Conservation (phyloP, 1,140 invertebrate genomes). For the Ruditapes philippinarum region DNA sequence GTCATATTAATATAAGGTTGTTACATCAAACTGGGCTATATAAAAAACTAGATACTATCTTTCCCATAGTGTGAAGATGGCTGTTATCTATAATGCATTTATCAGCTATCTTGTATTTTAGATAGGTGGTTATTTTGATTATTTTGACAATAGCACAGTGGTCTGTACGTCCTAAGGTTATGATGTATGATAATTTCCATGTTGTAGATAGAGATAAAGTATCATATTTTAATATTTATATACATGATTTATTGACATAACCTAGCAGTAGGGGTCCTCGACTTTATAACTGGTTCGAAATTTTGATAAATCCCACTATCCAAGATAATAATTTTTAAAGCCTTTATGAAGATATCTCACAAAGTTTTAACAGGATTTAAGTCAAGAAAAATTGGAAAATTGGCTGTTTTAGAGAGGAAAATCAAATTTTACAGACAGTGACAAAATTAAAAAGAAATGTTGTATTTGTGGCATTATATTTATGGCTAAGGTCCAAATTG, state of each 20-base stretch:
- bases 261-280: background rate
- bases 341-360: too few species aligned
- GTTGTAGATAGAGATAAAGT: background rate
- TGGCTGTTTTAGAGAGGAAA: too few species aligned
- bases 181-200: conserved; percentile 3
- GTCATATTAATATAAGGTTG: background rate
- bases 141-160: background rate
- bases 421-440: too few species aligned
- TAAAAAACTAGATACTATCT: background rate
- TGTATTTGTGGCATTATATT: too few species aligned
- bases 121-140: background rate
- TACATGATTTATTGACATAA: background rate
- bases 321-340: too few species aligned
- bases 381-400: too few species aligned
- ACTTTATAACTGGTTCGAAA: too few species aligned
- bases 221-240: conserved; percentile 13
- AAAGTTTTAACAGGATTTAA: too few species aligned
- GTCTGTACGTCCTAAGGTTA: background rate
- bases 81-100: conserved; percentile 9
- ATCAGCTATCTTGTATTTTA: background rate
- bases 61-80: background rate
- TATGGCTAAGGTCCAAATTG: too few species aligned
- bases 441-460: too few species aligned
- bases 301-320: too few species aligned
- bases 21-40: conserved; percentile 1